These are phyloP conservation scores for Drosophila buzzatii DNA, from an alignment of 2,888 invertebrate species.

Conservation along the genomic window DNA sequence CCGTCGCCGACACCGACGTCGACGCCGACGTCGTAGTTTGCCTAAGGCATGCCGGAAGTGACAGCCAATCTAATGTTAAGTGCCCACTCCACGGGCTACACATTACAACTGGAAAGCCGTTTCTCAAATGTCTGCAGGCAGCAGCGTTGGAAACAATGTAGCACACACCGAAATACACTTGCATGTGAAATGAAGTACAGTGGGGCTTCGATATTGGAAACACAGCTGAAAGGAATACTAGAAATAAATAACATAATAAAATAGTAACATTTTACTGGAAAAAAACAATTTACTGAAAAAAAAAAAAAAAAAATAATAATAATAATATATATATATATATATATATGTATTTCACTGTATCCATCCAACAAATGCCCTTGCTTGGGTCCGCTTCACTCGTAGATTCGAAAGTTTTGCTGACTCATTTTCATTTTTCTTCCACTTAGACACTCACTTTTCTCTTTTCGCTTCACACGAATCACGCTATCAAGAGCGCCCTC, in stretches of 20 bases:
- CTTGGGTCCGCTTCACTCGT: conserved; percentile 22
- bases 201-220: conserved; percentile 7
- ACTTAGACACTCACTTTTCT: conserved; percentile 42
- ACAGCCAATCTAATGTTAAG: conserved; percentile 77
- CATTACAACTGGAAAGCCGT: conserved; percentile 70
- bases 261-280: no score
- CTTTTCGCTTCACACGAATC: conserved; percentile 43
- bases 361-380: conserved; percentile 2
- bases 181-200: conserved; percentile 23
- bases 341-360: conserved; percentile 33
- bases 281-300: no score
- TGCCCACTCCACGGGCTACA: conserved; percentile 70
- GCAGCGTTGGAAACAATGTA: conserved; percentile 23
- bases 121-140: conserved; percentile 66
- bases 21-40: conserved; percentile 44
- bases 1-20: conserved; percentile 21
- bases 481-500: conserved; percentile 40
- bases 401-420: conserved; percentile 37
- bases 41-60: conserved; percentile 74
- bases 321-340: no score
- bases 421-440: conserved; percentile 38
- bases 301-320: no score
- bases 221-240: no score
- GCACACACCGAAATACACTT: conserved; percentile 4
- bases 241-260: no score